Evolutionary conservation across 92 coral and sea anemone genomes (phyloP).

Genomic region (Umimayanthus kanabou): DNA sequence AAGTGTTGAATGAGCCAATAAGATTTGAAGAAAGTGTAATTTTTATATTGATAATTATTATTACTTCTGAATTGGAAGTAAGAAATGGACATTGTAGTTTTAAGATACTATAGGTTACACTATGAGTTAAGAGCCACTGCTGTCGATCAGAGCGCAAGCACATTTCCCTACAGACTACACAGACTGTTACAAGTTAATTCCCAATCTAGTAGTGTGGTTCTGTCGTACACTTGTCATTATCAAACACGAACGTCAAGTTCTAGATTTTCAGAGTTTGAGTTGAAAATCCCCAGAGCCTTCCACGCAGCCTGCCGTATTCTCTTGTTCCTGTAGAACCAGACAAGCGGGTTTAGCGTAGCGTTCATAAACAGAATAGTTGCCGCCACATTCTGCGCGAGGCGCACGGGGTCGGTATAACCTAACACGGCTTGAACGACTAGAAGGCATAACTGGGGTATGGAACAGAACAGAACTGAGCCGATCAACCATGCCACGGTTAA

Average conservation of each 20-base stretch:
- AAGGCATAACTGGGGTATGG: conserved; percentile 20
- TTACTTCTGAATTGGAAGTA: too few species aligned
- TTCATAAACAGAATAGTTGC: conserved; percentile 32
- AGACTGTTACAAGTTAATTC: neutral
- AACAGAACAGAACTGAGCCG: conserved; percentile 27
- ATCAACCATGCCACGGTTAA: conserved; percentile 36
- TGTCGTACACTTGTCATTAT: neutral
- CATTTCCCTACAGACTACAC: neutral
- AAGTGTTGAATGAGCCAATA: too few species aligned
- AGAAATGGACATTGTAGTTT: too few species aligned
- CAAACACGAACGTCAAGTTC: neutral
- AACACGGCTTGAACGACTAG: neutral
- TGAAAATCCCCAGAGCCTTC: conserved; percentile 20
- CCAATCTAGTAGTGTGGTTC: neutral
- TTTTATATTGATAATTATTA: too few species aligned
- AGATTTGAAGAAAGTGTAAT: too few species aligned
- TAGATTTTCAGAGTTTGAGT: neutral
- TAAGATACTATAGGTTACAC: too few species aligned
- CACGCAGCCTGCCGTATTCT: conserved; percentile 3
- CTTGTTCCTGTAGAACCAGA: conserved; percentile 29
- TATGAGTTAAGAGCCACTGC: neutral
- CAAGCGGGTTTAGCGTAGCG: conserved; percentile 33
- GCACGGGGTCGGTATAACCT: conserved; percentile 32
- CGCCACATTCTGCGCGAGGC: conserved; percentile 36
- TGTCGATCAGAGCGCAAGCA: neutral